Percentiles rank a stretch among this genome's conserved stretches.
Conservation (phyloP, 2,113 vertebrate species). For the Forbesichthys papilliferus region DNA sequence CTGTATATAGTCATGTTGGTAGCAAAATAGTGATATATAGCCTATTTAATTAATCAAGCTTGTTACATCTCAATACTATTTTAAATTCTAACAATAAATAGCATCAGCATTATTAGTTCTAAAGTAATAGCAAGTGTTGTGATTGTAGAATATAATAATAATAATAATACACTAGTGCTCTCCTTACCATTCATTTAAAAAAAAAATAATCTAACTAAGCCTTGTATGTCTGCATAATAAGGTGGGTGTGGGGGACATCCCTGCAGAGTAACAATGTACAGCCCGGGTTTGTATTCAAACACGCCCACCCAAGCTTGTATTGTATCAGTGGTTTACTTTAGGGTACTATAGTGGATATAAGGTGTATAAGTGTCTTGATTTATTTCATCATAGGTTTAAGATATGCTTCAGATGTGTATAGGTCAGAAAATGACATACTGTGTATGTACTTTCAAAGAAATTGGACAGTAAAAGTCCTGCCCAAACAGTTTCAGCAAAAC, state of each 20-base stretch:
- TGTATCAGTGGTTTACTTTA: slow-evolving; percentile 38
- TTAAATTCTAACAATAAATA: no score
- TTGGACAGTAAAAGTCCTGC: no score
- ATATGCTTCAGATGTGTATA: no score
- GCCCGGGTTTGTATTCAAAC: not conserved
- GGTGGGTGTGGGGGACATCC: not conserved
- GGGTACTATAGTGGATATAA: slow-evolving; percentile 33
- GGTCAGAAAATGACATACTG: no score
- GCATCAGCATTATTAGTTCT: no score
- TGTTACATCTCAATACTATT: no score
- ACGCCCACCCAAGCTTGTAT: not conserved
- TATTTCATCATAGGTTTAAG: no score
- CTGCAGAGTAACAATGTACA: not conserved
- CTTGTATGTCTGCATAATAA: no score
- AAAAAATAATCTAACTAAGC: no score
- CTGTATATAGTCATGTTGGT: no score
- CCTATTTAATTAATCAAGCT: not conserved
- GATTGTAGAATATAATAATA: not conserved
- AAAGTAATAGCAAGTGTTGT: no score
- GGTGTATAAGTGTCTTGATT: not conserved
- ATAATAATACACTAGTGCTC: not conserved
- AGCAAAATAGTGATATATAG: slow-evolving; percentile 13
- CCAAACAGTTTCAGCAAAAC: slow-evolving; percentile 3
- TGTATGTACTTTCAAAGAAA: no score
- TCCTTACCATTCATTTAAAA: not conserved